Evolutionary conservation across 1,140 invertebrate species (phyloP), one percentile per base, ranked within the genome.

Genomic region (Phenacoccus solenopsis): DNA sequence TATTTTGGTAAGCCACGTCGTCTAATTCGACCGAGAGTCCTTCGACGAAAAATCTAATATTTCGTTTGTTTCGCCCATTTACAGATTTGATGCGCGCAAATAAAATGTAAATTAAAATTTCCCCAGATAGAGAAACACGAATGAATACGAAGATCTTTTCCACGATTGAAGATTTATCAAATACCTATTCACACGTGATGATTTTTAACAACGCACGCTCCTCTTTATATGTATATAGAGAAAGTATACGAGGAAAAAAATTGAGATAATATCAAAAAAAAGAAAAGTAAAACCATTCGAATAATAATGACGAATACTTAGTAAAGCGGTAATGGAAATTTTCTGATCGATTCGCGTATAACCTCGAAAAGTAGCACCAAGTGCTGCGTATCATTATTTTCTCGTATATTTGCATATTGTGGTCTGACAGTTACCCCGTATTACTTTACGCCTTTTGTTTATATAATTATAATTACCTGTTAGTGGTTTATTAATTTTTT

Each of bases 401-500:
- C 38, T n/a, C n/a, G n/a, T n/a, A 49, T 49, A 49, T 49, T 49
- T 49, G 21, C 59, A 25, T 64, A 24, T 64, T 64, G 59, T 64
- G 59, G 59, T 64, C 59, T 64, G 59, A 64, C 59, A 64, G 59
- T 64, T 64, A 64, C 59, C 59, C 59, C 59, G 25, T 64, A 64
- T 64, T 64, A 64, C 59, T 64, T 64, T 64, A 64, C 59, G 59
- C 59, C 21, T 64, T 64, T 25, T 64, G 59, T 64, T 64, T 64
- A 16, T 64, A 64, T 64, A 64, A 64, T 64, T 64, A 64, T 64
- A 64, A 64, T 64, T 64, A 64, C 59, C 59, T 25, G 59, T 64
- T 64, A 64, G 59, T 16, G 25, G 25, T 64, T 64, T 24, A 64
- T 64, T 64, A n/a, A n/a, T n/a, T n/a, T n/a, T 5, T 49, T 64